A percentile compares a stretch with the other conserved stretches of the same genome.
These are phyloP conservation scores for Chymomyza procnemis DNA, from an alignment of 2,888 invertebrate genomes.

Conservation along the genomic window DNA sequence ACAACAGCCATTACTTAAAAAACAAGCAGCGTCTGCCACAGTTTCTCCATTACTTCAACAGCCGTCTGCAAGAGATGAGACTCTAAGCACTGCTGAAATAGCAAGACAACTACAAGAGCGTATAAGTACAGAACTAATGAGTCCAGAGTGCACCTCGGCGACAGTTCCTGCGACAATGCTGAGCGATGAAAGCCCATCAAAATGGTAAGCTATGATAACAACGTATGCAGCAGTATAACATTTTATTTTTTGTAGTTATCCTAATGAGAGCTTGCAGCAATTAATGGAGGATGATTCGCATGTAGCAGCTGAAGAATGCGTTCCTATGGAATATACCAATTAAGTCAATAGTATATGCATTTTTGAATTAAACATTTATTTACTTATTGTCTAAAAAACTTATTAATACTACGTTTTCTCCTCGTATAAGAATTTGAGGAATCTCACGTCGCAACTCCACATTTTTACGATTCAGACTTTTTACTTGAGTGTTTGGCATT, in stretches of 20 bases:
- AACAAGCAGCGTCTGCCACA: slow-evolving; percentile 28
- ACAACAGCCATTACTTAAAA: slow-evolving; percentile 3
- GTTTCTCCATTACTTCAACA: slow-evolving; percentile 54
- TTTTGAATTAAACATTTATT: slow-evolving; percentile 22
- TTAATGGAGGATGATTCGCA: slow-evolving; percentile 89
- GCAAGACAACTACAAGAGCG: slow-evolving; percentile 91
- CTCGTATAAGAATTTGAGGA: slow-evolving; percentile 85
- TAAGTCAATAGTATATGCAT: slow-evolving; percentile 29
- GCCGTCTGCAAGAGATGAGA: slow-evolving; percentile 81
- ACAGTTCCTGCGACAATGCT: slow-evolving; percentile 96
- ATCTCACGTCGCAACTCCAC: slow-evolving; percentile 85
- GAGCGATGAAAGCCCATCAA: slow-evolving; percentile 93
- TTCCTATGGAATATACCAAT: slow-evolving; percentile 83
- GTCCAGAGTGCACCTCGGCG: slow-evolving; percentile 90
- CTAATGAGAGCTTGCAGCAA: slow-evolving; percentile 85
- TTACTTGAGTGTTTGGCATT: slow-evolving; percentile 80
- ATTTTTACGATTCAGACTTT: slow-evolving; percentile 81
- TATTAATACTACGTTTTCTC: slow-evolving; percentile 86
- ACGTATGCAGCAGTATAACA: background rate
- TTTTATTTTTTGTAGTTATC: slow-evolving; percentile 82
- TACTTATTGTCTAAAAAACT: slow-evolving; percentile 44
- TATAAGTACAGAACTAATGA: slow-evolving; percentile 84
- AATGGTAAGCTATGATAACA: slow-evolving; percentile 81
- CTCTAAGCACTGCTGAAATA: slow-evolving; percentile 94
- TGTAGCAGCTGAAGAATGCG: slow-evolving; percentile 88